A percentile compares a stretch with the other conserved stretches of the same genome.
Conservation (phyloP, 2,797 vertebrate genomes). For the Pampus argenteus region DNA sequence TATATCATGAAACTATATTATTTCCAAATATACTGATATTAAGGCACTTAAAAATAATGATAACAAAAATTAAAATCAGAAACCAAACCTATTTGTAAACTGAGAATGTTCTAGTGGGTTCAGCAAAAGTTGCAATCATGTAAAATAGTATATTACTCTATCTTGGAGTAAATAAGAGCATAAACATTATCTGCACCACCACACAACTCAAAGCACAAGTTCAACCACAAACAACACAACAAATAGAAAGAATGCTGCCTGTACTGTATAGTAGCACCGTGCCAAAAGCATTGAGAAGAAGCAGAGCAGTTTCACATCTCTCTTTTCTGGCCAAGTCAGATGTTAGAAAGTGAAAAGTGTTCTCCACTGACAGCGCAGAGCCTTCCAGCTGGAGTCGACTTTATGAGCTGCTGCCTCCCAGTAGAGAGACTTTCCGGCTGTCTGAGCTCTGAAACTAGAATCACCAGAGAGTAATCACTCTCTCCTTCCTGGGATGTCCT, state of each 20-base stretch:
- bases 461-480: constrained; percentile 18
- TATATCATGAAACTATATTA: no score
- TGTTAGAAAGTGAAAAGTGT: constrained; percentile 40
- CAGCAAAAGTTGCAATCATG: no score
- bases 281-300: constrained; percentile 24
- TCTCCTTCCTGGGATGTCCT: background rate
- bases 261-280: background rate
- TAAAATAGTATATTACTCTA: no score
- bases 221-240: background rate
- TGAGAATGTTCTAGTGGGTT: no score
- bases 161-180: no score
- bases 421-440: constrained; percentile 9
- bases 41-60: no score
- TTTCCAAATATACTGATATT: no score
- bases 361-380: background rate
- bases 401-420: constrained; percentile 11
- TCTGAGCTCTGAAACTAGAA: constrained; percentile 9
- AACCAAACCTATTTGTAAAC: no score
- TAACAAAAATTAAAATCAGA: no score
- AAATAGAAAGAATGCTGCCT: background rate
- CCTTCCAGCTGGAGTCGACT: constrained; percentile 17
- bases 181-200: no score
- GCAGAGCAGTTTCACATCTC: constrained; percentile 46
- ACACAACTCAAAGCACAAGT: background rate
- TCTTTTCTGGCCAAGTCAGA: constrained; percentile 34